Evolutionary conservation across 2,113 vertebrate genomes (phyloP).

Genomic region (Halichoeres trimaculatus): DNA sequence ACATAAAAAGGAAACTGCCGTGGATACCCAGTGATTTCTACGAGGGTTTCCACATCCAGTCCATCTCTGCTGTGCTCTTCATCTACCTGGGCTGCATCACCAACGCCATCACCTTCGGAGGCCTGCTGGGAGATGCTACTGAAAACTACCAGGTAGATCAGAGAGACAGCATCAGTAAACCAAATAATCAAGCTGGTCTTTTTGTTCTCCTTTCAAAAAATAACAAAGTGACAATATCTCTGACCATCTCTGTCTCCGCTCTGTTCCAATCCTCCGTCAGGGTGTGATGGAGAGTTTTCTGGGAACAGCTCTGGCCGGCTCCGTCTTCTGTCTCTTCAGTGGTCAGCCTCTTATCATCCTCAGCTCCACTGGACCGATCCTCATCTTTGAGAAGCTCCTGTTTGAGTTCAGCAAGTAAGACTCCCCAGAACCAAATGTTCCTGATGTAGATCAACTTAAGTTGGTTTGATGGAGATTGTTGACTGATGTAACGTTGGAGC

Average conservation of each 20-base stretch:
- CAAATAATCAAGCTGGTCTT: neutral
- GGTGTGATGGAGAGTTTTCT: conserved; percentile 99
- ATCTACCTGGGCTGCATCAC: conserved; percentile 99
- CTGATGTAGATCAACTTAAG: neutral
- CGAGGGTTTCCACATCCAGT: conserved; percentile 96
- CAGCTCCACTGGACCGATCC: conserved; percentile 98
- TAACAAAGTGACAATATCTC: too few species aligned
- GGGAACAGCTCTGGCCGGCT: conserved; percentile 92
- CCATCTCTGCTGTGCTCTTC: conserved; percentile 95
- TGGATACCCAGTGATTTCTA: conserved; percentile 94
- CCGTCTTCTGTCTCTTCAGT: conserved; percentile 92
- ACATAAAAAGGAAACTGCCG: conserved; percentile 95
- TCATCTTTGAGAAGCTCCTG: conserved; percentile 98
- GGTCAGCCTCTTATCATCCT: conserved; percentile 99
- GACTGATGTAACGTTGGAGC: neutral
- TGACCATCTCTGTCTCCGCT: too few species aligned
- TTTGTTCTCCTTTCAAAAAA: too few species aligned
- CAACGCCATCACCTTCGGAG: conserved; percentile 97
- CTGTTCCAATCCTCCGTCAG: conserved; percentile 71
- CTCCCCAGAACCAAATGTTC: neutral
- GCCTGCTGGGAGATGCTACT: conserved; percentile 94
- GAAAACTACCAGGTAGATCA: conserved; percentile 94
- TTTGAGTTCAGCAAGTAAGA: conserved; percentile 99
- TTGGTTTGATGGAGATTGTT: neutral
- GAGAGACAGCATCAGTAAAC: neutral